Base-by-base conservation (phyloP, 2,888 invertebrate species). In the Isotomurus palustris region DNA sequence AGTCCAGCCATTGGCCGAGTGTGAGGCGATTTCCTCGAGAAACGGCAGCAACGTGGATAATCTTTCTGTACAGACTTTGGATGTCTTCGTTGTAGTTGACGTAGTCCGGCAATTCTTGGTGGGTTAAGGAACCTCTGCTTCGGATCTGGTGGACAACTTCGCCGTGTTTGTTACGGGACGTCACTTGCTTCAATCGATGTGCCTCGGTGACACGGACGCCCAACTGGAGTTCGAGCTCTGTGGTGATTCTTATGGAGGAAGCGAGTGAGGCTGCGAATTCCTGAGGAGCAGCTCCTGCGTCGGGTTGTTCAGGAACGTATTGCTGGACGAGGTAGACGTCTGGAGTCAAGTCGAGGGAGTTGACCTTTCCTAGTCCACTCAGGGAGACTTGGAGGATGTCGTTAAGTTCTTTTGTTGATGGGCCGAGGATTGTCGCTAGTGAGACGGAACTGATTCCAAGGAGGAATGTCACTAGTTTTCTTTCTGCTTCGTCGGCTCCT, bases 361-460 rank as follows among this genome's bases (percentile, higher is more conserved):
- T 35, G 2, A 43, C 27, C 43, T 50, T 56, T n/a, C 21, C 14
- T 8, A 50, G 32, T 24, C 24, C 41, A 1, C 35, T 24, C 6
- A 58, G 27, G 21, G 48, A 14, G 12, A 47, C 12, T 25, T 58
- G 48, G 2, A 58, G 32, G 17, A 58, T 53, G 14, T 21, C 25
- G 8, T 24, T n/a, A 24, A 58, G 19, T 32, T 58, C 53, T 6
- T 41, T 8, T 53, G 53, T 29, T 5, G 41, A 36, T 2, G 36
- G n/a, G 14, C 48, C 57, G 2, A 24, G 19, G 2, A 53, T 35
- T 17, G 35, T 47, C 1, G 24, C 19, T 6, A 58, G 12, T 19
- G 48, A 40, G 27, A 58, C 19, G 29, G 40, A n/a, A 17, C 53
- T 53, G 3, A 58, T 47, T n/a, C 41, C 52, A 2, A 58, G 48